Evolutionary conservation across 2,797 vertebrate genomes (phyloP).

Genomic region (Lutjanus campechanus): DNA sequence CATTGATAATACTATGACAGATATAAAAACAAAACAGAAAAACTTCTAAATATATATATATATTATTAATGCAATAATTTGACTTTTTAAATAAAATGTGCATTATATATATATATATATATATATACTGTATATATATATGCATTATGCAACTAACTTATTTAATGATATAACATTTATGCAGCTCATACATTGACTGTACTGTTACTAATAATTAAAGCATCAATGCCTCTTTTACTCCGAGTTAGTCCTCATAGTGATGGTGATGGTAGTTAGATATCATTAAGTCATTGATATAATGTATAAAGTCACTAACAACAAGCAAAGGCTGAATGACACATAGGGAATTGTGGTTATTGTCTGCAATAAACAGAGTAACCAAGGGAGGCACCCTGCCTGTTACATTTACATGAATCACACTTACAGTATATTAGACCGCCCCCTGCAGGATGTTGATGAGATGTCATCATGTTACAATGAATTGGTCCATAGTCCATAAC

Average conservation of each 20-base stretch:
- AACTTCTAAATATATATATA: no score
- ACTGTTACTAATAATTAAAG: not conserved
- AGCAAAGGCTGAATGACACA: not conserved
- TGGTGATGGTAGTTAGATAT: not conserved
- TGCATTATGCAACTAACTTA: not conserved
- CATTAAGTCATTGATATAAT: not conserved
- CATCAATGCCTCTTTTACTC: not conserved
- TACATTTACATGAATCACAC: not conserved
- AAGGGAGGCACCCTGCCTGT: not conserved
- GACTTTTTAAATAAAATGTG: no score
- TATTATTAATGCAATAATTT: no score
- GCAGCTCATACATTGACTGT: not conserved
- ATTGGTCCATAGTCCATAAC: not conserved
- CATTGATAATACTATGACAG: no score
- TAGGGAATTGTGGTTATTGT: not conserved
- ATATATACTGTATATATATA: no score
- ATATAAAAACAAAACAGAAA: no score
- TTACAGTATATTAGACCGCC: slow-evolving; percentile 7
- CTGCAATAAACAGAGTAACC: not conserved
- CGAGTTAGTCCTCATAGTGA: not conserved
- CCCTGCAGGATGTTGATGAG: slow-evolving; percentile 28
- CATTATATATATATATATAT: no score
- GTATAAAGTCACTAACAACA: no score
- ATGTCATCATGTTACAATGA: not conserved
- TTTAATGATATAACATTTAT: not conserved